Evolutionary conservation across 2,113 vertebrate genomes (phyloP).

Genomic region (Mugil cephalus): DNA sequence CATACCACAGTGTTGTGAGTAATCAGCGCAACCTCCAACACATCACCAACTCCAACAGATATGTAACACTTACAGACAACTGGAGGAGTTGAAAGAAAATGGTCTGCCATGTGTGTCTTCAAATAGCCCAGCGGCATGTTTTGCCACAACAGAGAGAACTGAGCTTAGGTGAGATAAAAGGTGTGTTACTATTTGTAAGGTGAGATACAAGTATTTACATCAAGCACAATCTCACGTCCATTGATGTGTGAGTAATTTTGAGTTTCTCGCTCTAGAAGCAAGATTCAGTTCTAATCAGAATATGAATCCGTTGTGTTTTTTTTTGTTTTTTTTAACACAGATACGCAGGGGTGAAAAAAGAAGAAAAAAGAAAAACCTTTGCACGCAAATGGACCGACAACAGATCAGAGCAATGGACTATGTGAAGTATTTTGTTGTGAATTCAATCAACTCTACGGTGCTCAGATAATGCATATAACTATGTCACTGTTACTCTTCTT

Average conservation of each 20-base stretch:
- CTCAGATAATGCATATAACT: too few species aligned
- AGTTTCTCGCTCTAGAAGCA: not conserved
- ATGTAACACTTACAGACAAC: constrained; percentile 20
- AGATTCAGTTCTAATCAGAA: too few species aligned
- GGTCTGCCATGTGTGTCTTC: constrained; percentile 3
- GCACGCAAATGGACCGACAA: too few species aligned
- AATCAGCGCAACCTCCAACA: constrained; percentile 24
- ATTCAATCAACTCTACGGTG: too few species aligned
- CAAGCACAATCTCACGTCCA: too few species aligned
- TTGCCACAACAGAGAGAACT: not conserved
- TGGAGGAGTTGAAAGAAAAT: constrained; percentile 9
- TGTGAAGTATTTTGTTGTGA: too few species aligned
- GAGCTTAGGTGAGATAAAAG: not conserved
- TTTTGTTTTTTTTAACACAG: too few species aligned
- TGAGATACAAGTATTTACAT: constrained; percentile 16
- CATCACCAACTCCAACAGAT: constrained; percentile 12
- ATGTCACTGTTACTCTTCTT: too few species aligned
- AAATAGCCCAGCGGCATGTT: constrained; percentile 8
- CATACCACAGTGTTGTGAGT: constrained; percentile 11
- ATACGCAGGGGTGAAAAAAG: too few species aligned
- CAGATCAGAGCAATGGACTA: too few species aligned
- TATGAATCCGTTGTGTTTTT: too few species aligned
- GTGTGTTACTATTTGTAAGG: constrained; percentile 9
- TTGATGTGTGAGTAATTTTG: not conserved
- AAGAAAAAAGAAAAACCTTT: too few species aligned